These are phyloP conservation scores for Apostichopus parvimensis DNA, from an alignment of 35 echinoderm and acorn worm genomes.

Conservation along the genomic window DNA sequence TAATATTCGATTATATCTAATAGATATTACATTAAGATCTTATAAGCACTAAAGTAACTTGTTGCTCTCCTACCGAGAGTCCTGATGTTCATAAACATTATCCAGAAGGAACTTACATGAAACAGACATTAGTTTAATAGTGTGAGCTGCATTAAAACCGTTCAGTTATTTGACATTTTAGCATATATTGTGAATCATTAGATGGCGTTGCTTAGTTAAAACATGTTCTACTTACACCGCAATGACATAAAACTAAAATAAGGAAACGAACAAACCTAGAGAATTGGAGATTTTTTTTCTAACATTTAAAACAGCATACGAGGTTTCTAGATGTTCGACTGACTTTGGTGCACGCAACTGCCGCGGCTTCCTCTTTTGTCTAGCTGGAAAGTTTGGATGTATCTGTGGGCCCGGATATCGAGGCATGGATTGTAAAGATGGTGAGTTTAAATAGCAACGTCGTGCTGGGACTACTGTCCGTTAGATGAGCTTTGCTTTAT, in stretches of 20 bases:
- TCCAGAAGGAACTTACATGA: neutral
- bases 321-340: neutral
- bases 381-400: slow-evolving; percentile 37
- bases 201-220: no score
- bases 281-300: no score
- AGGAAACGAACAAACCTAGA: no score
- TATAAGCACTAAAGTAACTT: neutral
- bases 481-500: no score
- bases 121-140: neutral
- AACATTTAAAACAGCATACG: neutral
- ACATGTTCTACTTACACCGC: no score
- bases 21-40: no score
- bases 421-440: slow-evolving; percentile 17
- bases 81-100: neutral
- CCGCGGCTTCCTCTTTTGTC: slow-evolving; percentile 3
- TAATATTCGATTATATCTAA: no score
- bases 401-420: slow-evolving; percentile 27
- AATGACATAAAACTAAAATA: no score
- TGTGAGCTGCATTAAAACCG: neutral
- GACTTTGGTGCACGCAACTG: slow-evolving; percentile 2
- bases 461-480: no score
- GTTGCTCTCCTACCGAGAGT: neutral
- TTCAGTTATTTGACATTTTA: no score
- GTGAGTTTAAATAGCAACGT: neutral
- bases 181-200: no score